phyloP scores from a whole-genome alignment of 2,113 vertebrate genomes.

The Pica pica region DNA sequence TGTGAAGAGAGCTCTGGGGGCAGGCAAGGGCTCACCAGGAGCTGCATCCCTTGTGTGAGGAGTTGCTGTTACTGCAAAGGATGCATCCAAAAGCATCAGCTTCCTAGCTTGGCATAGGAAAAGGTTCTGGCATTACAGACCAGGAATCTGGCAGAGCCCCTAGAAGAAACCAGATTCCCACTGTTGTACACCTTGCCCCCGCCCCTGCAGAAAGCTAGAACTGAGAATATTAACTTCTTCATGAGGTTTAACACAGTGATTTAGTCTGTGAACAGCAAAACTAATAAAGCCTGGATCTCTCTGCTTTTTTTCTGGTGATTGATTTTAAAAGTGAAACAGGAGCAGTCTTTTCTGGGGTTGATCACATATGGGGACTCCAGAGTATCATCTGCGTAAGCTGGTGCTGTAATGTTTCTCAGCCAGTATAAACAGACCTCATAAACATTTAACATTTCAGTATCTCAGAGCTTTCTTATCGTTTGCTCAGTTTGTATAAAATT shows the following conservation, averaged over 20 bases:
- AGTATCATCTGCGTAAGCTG: neutral
- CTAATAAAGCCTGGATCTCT: neutral
- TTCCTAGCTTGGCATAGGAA: neutral
- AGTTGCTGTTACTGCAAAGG: neutral
- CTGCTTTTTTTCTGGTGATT: neutral
- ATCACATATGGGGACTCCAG: neutral
- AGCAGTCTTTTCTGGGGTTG: neutral
- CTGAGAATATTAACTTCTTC: neutral
- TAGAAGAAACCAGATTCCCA: neutral
- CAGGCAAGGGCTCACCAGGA: neutral
- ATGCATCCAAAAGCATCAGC: neutral
- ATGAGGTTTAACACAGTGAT: neutral
- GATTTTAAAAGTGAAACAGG: neutral
- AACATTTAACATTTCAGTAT: neutral
- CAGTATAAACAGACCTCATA: neutral
- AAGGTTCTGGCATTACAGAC: neutral
- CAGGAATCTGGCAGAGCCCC: neutral
- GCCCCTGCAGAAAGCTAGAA: accelerated
- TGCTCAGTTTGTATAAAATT: neutral
- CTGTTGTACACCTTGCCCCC: neutral
- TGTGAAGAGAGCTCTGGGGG: neutral
- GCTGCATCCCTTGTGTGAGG: neutral
- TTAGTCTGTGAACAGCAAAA: neutral
- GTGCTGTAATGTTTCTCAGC: neutral
- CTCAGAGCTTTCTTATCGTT: neutral